Evolutionary conservation across 1,140 invertebrate genomes (phyloP).

Genomic region (Maconellicoccus hirsutus): DNA sequence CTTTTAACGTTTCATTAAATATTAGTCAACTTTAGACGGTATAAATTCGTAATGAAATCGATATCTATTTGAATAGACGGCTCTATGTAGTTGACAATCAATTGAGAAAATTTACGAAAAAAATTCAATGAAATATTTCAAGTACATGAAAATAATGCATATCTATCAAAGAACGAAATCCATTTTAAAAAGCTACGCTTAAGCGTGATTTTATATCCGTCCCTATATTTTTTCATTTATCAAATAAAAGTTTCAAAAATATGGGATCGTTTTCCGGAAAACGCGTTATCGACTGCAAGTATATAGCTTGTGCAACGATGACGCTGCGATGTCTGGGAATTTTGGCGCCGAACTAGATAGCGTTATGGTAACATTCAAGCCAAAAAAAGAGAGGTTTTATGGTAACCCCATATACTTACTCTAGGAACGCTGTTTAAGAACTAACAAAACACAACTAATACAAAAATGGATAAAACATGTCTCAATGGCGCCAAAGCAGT

Average conservation of each 20-base stretch:
- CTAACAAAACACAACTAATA: slow-evolving; percentile 12
- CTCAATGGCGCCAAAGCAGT: slow-evolving; percentile 6
- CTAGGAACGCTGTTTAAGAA: background rate
- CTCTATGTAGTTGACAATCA: too few relatives aligned
- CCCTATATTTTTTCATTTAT: too few relatives aligned
- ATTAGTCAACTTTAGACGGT: background rate
- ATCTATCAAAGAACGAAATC: too few relatives aligned
- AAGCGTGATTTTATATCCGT: too few relatives aligned
- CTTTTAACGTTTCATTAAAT: background rate
- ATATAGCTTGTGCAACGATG: slow-evolving; percentile 13
- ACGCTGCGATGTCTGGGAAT: slow-evolving; percentile 15
- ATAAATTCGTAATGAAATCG: background rate
- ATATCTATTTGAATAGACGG: background rate
- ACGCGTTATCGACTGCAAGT: slow-evolving; percentile 14
- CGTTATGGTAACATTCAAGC: background rate
- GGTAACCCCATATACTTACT: background rate
- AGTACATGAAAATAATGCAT: too few relatives aligned
- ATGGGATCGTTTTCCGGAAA: background rate
- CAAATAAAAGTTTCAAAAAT: background rate
- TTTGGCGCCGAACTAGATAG: slow-evolving; percentile 17
- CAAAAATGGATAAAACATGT: slow-evolving; percentile 9
- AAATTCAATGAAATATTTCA: too few relatives aligned
- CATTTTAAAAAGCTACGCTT: too few relatives aligned
- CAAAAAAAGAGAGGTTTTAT: slow-evolving; percentile 8
- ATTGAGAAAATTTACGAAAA: too few relatives aligned